phyloP scores from a whole-genome alignment of 2,888 invertebrate species.

The Tachina lurida region DNA sequence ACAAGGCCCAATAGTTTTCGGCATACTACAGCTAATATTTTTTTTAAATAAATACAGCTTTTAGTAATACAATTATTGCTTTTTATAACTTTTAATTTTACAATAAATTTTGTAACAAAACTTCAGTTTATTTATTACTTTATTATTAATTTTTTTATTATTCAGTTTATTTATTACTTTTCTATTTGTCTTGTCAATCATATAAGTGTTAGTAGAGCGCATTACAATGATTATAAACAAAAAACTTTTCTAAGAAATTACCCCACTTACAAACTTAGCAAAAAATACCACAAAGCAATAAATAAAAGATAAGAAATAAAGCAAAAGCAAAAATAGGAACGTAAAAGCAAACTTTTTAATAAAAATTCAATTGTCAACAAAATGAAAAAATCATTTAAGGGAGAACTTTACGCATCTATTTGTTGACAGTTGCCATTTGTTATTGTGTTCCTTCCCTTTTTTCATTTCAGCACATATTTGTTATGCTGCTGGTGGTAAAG shows the following conservation, averaged over 20 bases:
- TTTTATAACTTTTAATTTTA: neutral
- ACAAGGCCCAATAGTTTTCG: too few relatives aligned
- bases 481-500: conserved; percentile 25
- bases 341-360: conserved; percentile 38
- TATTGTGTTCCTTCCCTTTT: neutral
- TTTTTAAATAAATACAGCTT: neutral
- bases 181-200: conserved; percentile 39
- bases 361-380: conserved; percentile 50
- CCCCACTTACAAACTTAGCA: conserved; percentile 12
- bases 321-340: neutral
- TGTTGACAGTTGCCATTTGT: conserved; percentile 51
- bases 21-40: neutral
- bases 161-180: neutral
- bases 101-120: conserved; percentile 20
- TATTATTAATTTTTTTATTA: too few relatives aligned
- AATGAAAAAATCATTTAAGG: conserved; percentile 43
- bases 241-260: neutral
- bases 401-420: conserved; percentile 51
- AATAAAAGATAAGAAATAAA: neutral
- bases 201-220: conserved; percentile 37
- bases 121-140: conserved; percentile 13
- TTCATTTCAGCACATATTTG: conserved; percentile 29
- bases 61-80: neutral
- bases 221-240: neutral
- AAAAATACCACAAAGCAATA: conserved; percentile 1